phyloP scores from a whole-genome alignment of 1,140 invertebrate genomes.

The Pseudoatta argentina region DNA sequence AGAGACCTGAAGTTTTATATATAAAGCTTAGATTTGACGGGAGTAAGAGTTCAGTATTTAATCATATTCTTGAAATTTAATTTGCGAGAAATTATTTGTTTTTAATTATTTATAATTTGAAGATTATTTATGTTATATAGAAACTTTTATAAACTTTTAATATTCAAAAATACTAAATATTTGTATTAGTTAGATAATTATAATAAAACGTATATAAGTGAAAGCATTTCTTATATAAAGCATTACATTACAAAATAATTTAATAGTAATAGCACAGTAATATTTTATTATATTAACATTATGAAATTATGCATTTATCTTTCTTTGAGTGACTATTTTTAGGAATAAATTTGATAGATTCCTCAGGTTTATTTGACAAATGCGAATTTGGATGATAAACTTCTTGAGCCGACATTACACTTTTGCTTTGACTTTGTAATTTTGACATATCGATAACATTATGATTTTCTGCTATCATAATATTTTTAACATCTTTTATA shows the following conservation, averaged over 20 bases:
- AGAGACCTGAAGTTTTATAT: too few relatives aligned
- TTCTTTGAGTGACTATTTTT: conserved; percentile 74
- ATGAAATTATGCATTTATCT: conserved; percentile 84
- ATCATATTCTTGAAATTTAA: too few relatives aligned
- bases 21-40: too few relatives aligned
- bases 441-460: not conserved
- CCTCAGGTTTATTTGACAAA: conserved; percentile 43
- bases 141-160: conserved; percentile 13
- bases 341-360: conserved; percentile 47
- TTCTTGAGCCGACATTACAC: not conserved
- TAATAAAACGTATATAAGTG: conserved; percentile 10
- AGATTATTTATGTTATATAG: not conserved
- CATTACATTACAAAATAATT: conserved; percentile 13
- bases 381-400: conserved; percentile 14
- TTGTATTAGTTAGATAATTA: conserved; percentile 21
- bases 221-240: not conserved
- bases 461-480: not conserved
- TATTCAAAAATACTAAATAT: conserved; percentile 1
- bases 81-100: not conserved
- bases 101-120: not conserved
- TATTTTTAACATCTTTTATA: not conserved
- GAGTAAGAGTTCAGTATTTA: too few relatives aligned
- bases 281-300: conserved; percentile 53
- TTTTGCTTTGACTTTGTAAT: not conserved
- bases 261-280: not conserved